A percentile compares a stretch with the other conserved stretches of the same genome.
Evolutionary conservation across 2,888 invertebrate genomes (phyloP).

Genomic region (Agonopterix arenella): DNA sequence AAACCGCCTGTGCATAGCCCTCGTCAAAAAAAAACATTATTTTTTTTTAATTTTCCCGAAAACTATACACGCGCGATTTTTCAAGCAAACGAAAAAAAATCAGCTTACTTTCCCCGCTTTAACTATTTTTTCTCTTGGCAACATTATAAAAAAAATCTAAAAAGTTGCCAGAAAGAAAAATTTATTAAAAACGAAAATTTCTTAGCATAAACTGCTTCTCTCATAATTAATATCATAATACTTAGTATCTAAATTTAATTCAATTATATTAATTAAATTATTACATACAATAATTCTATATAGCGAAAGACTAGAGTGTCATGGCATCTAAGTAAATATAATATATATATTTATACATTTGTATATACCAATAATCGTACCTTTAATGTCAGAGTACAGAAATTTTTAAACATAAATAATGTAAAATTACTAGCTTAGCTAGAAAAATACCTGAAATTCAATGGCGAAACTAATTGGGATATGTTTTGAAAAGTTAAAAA

Average conservation of each 20-base stretch:
- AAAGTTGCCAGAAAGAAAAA: constrained; percentile 5
- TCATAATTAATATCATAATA: constrained; percentile 44
- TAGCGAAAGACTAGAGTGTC: constrained; percentile 65
- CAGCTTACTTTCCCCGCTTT: constrained; percentile 18
- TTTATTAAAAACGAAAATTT: constrained; percentile 11
- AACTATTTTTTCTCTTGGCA: constrained; percentile 14
- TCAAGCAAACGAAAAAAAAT: constrained; percentile 22
- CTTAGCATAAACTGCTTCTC: constrained; percentile 28
- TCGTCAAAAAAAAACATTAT: constrained; percentile 6
- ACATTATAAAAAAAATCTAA: constrained; percentile 1
- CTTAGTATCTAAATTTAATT: constrained; percentile 47
- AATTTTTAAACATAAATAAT: neutral
- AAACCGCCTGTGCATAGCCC: constrained; percentile 25
- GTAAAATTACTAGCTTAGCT: neutral
- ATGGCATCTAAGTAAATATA: constrained; percentile 46
- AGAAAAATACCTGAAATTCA: neutral
- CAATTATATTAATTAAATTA: constrained; percentile 31
- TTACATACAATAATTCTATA: constrained; percentile 58
- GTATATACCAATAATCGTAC: constrained; percentile 10
- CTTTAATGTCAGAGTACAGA: constrained; percentile 20
- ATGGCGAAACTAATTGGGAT: too few species aligned
- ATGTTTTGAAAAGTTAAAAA: too few species aligned
- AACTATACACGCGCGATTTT: constrained; percentile 27
- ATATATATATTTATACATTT: constrained; percentile 16
- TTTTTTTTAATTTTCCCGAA: constrained; percentile 10